These are phyloP conservation scores for Ophion ventricosus DNA, from an alignment of 2,888 invertebrate genomes.

Conservation along the genomic window DNA sequence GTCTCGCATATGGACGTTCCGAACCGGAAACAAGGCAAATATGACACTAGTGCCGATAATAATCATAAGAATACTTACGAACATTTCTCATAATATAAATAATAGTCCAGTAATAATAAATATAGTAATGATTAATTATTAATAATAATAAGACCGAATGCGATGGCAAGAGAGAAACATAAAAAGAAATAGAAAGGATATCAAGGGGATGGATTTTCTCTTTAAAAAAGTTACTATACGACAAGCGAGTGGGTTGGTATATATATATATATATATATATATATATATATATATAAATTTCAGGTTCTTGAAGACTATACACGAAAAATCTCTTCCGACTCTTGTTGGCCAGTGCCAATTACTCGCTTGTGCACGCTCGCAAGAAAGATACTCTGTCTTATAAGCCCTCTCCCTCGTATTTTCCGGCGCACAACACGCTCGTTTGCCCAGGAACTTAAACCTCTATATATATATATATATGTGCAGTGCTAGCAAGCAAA, in stretches of 20 bases:
- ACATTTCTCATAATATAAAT: neutral
- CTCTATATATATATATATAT: neutral
- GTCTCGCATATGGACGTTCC: neutral
- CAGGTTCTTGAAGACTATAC: conserved; percentile 1
- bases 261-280: neutral
- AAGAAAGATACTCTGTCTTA: conserved; percentile 33
- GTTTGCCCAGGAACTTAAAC: neutral
- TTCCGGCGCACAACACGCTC: conserved; percentile 20
- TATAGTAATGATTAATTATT: no score
- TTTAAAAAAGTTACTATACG: conserved; percentile 37
- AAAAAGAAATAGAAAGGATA: conserved; percentile 3
- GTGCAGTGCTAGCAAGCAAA: neutral
- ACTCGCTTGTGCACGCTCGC: conserved; percentile 36
- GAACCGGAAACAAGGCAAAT: neutral
- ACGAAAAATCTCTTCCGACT: conserved; percentile 53
- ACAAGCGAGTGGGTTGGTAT: conserved; percentile 7
- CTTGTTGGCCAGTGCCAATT: conserved; percentile 40
- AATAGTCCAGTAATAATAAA: neutral
- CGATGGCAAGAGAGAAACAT: neutral
- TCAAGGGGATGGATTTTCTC: conserved; percentile 33
- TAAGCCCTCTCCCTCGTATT: conserved; percentile 33
- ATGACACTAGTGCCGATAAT: neutral
- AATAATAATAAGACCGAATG: neutral
- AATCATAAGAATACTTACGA: neutral
- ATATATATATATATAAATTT: no score